phyloP scores from a whole-genome alignment of 2,888 invertebrate genomes.

The Penaeus monodon region DNA sequence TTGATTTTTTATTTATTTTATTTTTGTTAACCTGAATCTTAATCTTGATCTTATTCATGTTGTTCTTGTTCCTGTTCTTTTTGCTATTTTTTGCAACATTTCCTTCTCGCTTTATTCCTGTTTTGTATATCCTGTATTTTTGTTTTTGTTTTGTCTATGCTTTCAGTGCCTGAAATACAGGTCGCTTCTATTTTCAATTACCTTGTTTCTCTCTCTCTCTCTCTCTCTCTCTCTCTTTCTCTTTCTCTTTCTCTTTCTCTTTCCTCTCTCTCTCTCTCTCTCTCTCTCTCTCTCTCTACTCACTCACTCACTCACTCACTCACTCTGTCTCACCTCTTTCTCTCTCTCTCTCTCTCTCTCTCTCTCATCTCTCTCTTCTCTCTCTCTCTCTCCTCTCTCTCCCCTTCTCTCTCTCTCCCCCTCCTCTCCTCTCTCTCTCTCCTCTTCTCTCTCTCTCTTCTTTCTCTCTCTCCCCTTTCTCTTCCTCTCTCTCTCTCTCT shows the following conservation, averaged over 20 bases:
- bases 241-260: too few relatives aligned
- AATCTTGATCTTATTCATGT: not conserved
- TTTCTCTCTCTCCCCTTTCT: too few relatives aligned
- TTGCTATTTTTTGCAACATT: not conserved
- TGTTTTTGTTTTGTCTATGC: not conserved
- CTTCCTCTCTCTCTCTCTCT: not conserved
- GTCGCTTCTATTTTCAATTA: too few relatives aligned
- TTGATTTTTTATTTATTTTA: not conserved
- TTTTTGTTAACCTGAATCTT: too few relatives aligned
- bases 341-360: not conserved
- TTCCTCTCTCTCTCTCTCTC: too few relatives aligned
- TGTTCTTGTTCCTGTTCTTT: not conserved
- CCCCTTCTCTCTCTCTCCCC: slow-evolving; percentile 2
- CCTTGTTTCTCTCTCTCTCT: not conserved
- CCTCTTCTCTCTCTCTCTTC: not conserved
- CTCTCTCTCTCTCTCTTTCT: not conserved
- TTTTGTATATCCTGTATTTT: not conserved
- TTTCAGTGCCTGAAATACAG: too few relatives aligned
- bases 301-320: not conserved
- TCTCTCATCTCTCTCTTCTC: not conserved
- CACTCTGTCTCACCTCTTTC: not conserved
- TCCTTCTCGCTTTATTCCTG: not conserved
- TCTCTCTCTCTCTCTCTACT: not conserved
- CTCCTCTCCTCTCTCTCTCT: slow-evolving; percentile 15
- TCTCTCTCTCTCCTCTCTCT: not conserved